Conservation (phyloP, 2,113 vertebrate genomes). For the Hydropotes inermis region DNA sequence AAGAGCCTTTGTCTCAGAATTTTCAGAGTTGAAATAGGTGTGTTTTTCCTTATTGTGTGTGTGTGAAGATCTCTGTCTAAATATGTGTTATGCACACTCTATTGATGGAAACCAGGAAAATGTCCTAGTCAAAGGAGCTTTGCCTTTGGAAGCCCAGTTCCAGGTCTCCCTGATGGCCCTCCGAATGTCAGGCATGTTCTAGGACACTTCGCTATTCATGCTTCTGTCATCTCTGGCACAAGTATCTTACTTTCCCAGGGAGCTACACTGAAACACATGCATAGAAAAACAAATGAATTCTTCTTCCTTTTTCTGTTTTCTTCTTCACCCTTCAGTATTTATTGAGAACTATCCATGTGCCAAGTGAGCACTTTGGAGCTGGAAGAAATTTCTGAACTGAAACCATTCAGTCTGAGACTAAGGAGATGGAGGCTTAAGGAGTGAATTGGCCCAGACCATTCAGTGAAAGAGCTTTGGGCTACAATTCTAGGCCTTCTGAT, state of each 20-base stretch:
- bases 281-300: background rate
- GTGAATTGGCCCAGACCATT: background rate
- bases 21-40: background rate
- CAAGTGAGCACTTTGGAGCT: background rate
- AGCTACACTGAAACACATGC: background rate
- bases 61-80: background rate
- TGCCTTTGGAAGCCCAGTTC: background rate
- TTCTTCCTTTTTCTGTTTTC: background rate
- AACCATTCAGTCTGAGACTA: background rate
- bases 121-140: background rate
- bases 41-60: background rate
- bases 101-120: background rate
- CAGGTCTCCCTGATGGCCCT: background rate
- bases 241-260: background rate
- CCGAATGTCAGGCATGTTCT: background rate
- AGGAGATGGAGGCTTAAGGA: background rate
- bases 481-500: background rate
- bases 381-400: background rate
- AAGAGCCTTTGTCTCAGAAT: background rate
- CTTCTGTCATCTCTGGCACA: background rate
- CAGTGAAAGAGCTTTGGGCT: background rate
- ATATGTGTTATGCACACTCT: fast-evolving
- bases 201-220: background rate
- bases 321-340: background rate
- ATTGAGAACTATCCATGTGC: background rate